Conservation (phyloP, 2,797 vertebrate genomes). For the Pogonophryne albipinna region DNA sequence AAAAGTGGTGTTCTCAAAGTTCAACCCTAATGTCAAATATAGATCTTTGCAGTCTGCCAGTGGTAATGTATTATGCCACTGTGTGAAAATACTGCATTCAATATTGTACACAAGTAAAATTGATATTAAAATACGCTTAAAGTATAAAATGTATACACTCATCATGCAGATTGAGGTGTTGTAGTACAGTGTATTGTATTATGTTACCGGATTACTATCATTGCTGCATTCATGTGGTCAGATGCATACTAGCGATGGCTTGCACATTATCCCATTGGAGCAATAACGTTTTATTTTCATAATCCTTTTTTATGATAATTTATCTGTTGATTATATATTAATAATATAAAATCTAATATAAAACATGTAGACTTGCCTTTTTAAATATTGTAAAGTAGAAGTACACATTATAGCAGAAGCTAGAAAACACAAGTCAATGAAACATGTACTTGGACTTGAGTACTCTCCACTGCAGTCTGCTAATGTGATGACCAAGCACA, state of each 20-base stretch:
- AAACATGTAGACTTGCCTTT: background rate
- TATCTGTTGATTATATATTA: background rate
- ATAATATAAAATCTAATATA: background rate
- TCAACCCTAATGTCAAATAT: background rate
- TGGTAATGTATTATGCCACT: background rate
- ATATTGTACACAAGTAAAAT: background rate
- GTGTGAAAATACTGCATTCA: background rate
- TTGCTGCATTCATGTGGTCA: background rate
- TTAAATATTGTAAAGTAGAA: background rate
- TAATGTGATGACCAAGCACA: background rate
- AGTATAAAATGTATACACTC: background rate
- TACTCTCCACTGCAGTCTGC: constrained; percentile 25
- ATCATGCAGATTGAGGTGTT: background rate
- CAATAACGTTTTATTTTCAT: background rate
- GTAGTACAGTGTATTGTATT: background rate
- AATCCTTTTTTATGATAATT: background rate
- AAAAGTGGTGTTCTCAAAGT: background rate
- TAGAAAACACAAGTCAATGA: background rate
- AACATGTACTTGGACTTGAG: background rate
- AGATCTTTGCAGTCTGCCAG: background rate
- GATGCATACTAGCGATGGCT: too few relatives aligned
- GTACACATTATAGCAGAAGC: background rate
- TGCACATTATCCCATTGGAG: background rate
- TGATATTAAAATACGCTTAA: background rate
- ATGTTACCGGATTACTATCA: background rate